Evolutionary conservation across 2,113 vertebrate species (phyloP).

Genomic region (Pterocles orientalis): DNA sequence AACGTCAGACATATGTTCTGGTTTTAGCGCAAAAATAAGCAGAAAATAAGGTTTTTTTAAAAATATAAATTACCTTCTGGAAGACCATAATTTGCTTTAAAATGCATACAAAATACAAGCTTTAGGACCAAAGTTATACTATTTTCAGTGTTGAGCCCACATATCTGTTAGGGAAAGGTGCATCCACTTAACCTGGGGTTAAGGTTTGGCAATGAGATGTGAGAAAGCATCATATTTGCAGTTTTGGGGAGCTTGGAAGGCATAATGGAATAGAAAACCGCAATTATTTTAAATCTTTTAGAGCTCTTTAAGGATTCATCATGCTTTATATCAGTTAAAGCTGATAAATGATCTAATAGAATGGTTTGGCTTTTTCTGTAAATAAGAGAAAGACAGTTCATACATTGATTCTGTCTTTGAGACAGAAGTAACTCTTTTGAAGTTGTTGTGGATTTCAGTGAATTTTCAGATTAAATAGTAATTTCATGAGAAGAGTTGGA

Average conservation of each 20-base stretch:
- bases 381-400: background rate
- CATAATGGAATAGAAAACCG: background rate
- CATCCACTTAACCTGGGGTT: background rate
- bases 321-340: background rate
- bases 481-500: background rate
- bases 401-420: background rate
- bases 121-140: background rate
- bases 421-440: background rate
- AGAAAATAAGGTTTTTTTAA: background rate
- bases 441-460: background rate
- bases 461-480: background rate
- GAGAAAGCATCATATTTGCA: background rate
- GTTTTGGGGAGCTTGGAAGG: background rate
- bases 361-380: background rate
- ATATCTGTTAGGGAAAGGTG: background rate
- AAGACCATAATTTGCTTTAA: background rate
- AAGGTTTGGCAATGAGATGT: background rate
- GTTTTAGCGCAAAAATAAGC: background rate
- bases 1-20: background rate
- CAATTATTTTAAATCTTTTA: background rate
- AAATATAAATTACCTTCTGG: background rate
- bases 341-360: background rate
- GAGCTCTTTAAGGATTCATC: background rate
- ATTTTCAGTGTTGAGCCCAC: background rate
- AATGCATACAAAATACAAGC: background rate